Evolutionary conservation across 2,797 vertebrate genomes (phyloP).

Genomic region (Graptemys geographica): DNA sequence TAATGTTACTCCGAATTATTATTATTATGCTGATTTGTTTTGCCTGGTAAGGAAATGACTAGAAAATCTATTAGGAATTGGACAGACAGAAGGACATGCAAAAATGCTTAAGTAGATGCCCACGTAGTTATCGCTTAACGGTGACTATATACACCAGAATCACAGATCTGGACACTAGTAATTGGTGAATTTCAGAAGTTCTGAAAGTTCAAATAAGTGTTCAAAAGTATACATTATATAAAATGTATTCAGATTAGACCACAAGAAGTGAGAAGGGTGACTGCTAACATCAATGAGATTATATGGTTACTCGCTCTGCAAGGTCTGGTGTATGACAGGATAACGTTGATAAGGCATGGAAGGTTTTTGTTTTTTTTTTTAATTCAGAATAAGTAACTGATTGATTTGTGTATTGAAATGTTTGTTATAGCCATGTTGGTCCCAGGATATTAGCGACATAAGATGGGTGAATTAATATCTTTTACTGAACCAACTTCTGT

Average conservation of each 20-base stretch:
- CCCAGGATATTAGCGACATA: too few species aligned
- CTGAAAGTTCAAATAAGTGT: not conserved
- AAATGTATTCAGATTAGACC: not conserved
- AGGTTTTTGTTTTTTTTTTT: rapidly evolving
- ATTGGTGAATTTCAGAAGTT: not conserved
- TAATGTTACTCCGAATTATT: conserved; percentile 37
- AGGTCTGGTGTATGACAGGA: not conserved
- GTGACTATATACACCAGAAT: not conserved
- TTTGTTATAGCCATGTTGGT: too few species aligned
- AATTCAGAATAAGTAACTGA: not conserved
- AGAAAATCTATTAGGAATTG: conserved; percentile 11
- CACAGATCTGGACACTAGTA: not conserved
- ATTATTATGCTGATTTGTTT: conserved; percentile 4
- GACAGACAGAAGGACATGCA: not conserved
- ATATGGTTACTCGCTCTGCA: not conserved
- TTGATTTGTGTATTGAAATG: not conserved
- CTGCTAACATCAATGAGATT: not conserved
- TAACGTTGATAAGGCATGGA: not conserved
- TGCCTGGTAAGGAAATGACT: not conserved
- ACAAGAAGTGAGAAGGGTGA: not conserved
- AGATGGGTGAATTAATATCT: too few species aligned
- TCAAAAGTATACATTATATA: not conserved
- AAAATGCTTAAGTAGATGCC: not conserved
- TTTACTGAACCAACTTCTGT: too few species aligned
- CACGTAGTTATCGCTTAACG: not conserved